Conservation (phyloP, 2,113 vertebrate species). For the Xiphophorus hellerii region DNA sequence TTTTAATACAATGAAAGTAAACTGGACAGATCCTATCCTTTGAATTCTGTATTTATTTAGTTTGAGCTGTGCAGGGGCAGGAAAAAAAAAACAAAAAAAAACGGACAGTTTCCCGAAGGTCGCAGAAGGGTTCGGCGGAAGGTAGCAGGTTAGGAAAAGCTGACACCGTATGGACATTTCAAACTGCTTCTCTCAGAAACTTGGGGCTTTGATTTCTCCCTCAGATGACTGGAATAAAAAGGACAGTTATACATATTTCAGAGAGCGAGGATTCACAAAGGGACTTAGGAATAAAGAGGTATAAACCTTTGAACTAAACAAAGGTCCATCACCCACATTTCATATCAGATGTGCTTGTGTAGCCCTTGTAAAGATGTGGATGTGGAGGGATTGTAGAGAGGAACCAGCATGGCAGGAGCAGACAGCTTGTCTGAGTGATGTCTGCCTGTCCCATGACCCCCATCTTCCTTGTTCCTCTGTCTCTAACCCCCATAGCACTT, state of each 20-base stretch:
- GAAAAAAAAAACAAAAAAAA: too few relatives aligned
- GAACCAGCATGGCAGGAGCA: slow-evolving; percentile 81
- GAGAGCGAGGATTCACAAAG: slow-evolving; percentile 94
- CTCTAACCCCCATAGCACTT: slow-evolving; percentile 79
- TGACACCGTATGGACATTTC: slow-evolving; percentile 85
- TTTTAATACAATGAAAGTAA: not conserved
- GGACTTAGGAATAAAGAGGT: slow-evolving; percentile 96
- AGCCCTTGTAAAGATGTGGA: slow-evolving; percentile 79
- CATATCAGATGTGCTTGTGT: slow-evolving; percentile 86
- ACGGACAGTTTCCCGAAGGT: slow-evolving; percentile 50
- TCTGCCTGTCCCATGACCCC: slow-evolving; percentile 79
- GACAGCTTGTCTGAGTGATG: slow-evolving; percentile 81
- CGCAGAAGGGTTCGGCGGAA: slow-evolving; percentile 45
- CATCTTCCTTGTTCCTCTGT: slow-evolving; percentile 67
- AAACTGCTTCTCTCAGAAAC: slow-evolving; percentile 87
- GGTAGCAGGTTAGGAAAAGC: slow-evolving; percentile 81
- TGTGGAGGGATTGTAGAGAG: slow-evolving; percentile 76
- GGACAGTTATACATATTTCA: slow-evolving; percentile 99
- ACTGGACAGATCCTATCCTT: not conserved
- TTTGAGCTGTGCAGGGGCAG: not conserved
- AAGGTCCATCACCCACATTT: slow-evolving; percentile 90
- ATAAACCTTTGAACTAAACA: slow-evolving; percentile 99
- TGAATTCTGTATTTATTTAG: not conserved
- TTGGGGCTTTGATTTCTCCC: slow-evolving; percentile 91
- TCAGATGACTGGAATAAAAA: slow-evolving; percentile 95